These are phyloP conservation scores for Zoanthus sansibaricus DNA, from an alignment of 92 coral and sea anemone genomes.

Conservation along the genomic window DNA sequence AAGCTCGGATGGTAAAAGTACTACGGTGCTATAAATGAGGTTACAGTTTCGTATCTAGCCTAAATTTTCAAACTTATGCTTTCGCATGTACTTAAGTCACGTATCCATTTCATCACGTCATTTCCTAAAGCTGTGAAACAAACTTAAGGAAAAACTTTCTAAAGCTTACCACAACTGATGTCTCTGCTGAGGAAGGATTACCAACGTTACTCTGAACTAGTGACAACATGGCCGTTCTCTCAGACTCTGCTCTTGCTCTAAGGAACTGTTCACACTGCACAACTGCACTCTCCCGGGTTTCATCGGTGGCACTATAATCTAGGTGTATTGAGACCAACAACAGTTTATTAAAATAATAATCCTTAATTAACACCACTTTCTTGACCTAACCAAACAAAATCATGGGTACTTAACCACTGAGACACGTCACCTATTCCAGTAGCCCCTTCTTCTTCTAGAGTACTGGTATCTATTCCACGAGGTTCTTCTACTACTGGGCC, in stretches of 20 bases:
- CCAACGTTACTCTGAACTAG: slow-evolving; percentile 53
- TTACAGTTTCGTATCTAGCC: too few relatives aligned
- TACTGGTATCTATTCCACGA: not conserved
- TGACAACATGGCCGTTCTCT: slow-evolving; percentile 60
- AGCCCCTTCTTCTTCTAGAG: not conserved
- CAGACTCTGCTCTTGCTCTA: slow-evolving; percentile 83
- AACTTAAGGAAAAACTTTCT: too few relatives aligned
- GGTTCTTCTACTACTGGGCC: not conserved
- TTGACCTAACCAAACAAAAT: too few relatives aligned
- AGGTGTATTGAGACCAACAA: not conserved
- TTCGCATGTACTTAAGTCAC: too few relatives aligned
- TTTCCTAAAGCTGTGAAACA: too few relatives aligned
- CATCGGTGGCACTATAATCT: not conserved
- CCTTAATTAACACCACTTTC: not conserved
- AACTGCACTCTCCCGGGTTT: slow-evolving; percentile 65
- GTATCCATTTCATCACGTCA: too few relatives aligned
- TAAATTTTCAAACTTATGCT: too few relatives aligned
- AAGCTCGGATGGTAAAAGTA: too few relatives aligned
- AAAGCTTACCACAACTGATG: slow-evolving; percentile 8
- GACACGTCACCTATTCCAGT: not conserved
- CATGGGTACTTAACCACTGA: not conserved
- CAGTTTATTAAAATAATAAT: not conserved
- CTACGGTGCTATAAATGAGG: too few relatives aligned
- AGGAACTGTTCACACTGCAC: slow-evolving; percentile 81
- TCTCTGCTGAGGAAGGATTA: slow-evolving; percentile 3